A percentile compares a stretch with the other conserved stretches of the same genome.
phyloP scores from a whole-genome alignment of 2,888 invertebrate genomes.

The Tenthredo scrophulariae region DNA sequence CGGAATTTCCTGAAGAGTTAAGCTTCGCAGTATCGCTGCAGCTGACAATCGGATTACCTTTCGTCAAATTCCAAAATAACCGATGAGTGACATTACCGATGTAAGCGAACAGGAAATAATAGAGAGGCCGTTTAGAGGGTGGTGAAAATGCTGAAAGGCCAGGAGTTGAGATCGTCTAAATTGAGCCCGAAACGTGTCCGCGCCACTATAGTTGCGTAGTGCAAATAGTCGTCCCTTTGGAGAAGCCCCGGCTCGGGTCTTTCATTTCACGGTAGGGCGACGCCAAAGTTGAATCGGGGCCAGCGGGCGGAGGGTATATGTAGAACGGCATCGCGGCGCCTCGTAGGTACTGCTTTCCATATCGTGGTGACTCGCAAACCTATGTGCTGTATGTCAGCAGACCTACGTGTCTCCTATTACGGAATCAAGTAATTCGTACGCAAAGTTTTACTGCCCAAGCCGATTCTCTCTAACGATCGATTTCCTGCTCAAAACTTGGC shows the following conservation, averaged over 20 bases:
- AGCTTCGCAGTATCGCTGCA: not conserved
- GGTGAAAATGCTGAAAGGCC: not conserved
- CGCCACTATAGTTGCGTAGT: constrained; percentile 72
- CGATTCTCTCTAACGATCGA: constrained; percentile 34
- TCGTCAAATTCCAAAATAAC: not conserved
- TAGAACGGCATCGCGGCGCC: constrained; percentile 29
- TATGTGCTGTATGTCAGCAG: not conserved
- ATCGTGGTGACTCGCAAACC: constrained; percentile 6
- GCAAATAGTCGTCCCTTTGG: constrained; percentile 68
- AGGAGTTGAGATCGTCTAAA: constrained; percentile 42
- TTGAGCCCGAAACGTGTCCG: constrained; percentile 65
- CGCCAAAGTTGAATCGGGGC: constrained; percentile 60
- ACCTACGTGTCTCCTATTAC: constrained; percentile 8
- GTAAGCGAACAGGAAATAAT: not conserved
- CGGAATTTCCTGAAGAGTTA: not conserved
- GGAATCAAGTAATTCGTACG: constrained; percentile 30
- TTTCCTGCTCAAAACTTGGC: constrained; percentile 27
- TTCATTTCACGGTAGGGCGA: constrained; percentile 71
- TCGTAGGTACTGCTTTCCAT: constrained; percentile 11
- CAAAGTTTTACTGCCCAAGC: constrained; percentile 6
- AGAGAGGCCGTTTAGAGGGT: not conserved
- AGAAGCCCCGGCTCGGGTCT: constrained; percentile 42
- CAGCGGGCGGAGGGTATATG: not conserved
- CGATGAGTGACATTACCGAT: not conserved
- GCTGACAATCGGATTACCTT: not conserved